Evolutionary conservation across 1,140 invertebrate genomes (phyloP).

Genomic region (Caerostris darwini): DNA sequence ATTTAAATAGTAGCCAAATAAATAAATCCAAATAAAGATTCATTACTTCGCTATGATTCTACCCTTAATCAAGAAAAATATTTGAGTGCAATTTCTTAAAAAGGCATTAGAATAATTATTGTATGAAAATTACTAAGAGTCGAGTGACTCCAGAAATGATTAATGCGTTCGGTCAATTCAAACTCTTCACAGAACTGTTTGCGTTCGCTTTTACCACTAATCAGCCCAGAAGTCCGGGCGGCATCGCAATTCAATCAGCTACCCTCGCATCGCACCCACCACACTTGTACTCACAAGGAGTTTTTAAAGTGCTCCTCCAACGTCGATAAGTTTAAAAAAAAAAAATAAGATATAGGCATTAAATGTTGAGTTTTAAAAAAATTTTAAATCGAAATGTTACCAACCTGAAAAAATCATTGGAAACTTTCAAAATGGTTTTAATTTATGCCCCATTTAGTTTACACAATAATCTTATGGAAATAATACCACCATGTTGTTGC

Average conservation of each 20-base stretch:
- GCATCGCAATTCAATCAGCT: constrained; percentile 44
- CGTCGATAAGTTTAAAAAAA: constrained; percentile 52
- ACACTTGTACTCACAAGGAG: constrained; percentile 4
- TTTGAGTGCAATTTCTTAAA: background rate
- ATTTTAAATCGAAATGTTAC: too few relatives aligned
- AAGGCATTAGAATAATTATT: background rate
- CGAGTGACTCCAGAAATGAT: constrained; percentile 7
- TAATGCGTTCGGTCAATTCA: constrained; percentile 16
- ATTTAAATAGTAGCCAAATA: too few relatives aligned
- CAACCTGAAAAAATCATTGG: too few relatives aligned
- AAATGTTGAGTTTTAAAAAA: too few relatives aligned
- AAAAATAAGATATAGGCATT: too few relatives aligned
- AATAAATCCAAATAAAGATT: too few relatives aligned
- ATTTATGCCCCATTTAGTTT: too few relatives aligned
- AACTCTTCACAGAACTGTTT: background rate
- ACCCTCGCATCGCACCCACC: background rate
- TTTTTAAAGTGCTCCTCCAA: constrained; percentile 47
- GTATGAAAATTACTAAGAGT: background rate
- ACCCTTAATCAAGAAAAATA: too few relatives aligned
- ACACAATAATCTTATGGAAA: too few relatives aligned
- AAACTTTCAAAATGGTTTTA: too few relatives aligned
- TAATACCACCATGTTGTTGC: too few relatives aligned
- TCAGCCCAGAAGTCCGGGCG: background rate
- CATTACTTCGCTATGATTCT: too few relatives aligned
- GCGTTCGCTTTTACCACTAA: constrained; percentile 27